phyloP scores from a whole-genome alignment of 2,113 vertebrate species.

The Uria aalge region DNA sequence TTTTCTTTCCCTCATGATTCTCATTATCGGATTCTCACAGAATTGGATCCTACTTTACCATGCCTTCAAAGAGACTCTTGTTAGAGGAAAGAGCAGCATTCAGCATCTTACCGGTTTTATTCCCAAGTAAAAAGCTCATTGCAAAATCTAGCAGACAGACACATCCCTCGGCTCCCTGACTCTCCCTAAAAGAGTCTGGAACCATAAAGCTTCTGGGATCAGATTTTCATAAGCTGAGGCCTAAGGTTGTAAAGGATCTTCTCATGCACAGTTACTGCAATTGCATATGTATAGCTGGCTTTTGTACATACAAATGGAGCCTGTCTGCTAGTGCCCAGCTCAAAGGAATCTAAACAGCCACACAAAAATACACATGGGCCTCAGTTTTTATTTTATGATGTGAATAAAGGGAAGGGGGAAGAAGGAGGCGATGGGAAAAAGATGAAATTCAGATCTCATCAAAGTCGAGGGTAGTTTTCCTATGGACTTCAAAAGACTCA shows the following conservation, averaged over 20 bases:
- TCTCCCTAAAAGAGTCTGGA: not conserved
- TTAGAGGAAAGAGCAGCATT: not conserved
- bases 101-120: not conserved
- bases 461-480: conserved; percentile 44
- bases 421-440: conserved; percentile 28
- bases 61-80: not conserved
- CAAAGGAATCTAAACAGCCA: conserved; percentile 23
- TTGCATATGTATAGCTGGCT: conserved; percentile 32
- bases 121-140: not conserved
- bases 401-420: conserved; percentile 16
- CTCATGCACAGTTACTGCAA: conserved; percentile 17
- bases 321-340: not conserved
- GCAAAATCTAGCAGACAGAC: not conserved
- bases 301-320: conserved; percentile 9
- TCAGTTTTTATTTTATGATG: conserved; percentile 37
- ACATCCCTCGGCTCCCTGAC: not conserved
- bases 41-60: not conserved
- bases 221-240: conserved; percentile 40
- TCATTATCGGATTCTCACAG: not conserved
- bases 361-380: not conserved
- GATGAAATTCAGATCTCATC: conserved; percentile 48
- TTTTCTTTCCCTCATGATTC: conserved; percentile 5
- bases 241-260: conserved; percentile 25
- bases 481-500: conserved; percentile 50
- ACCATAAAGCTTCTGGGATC: not conserved